Evolutionary conservation across 2,888 invertebrate genomes (phyloP), one percentile per base, ranked within the genome.

Genomic region (Nowickia ferox): DNA sequence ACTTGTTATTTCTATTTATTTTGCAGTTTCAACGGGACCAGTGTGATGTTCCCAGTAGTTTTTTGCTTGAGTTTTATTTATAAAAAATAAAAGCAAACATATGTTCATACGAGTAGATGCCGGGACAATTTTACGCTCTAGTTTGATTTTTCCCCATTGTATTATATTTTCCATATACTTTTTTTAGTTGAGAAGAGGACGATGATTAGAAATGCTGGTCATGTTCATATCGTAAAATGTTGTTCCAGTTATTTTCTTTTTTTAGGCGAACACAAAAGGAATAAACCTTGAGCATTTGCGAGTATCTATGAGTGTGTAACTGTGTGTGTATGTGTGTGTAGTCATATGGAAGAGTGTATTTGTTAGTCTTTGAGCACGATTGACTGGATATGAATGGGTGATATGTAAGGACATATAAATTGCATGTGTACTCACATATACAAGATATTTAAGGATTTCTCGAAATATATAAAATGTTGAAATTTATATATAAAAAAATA

Each of bases 191-290:
- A 30, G 38, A 48, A 76, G 48, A 48, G 76, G 71, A 72, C 44
- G 79, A 79, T 75, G 79, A 79, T 83, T 86, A 83, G 79, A 76
- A 72, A 86, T 86, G 86, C 83, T 83, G 76, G 86, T 86, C 86
- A 86, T 86, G 83, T 86, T 76, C 79, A 80, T 48, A 76, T 83
- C 79, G 83, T 86, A 83, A 86, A 83, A 83, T 80, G 78, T 72
- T 86, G 79, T 48, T 83, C 71, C 19, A 83, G 17, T 83, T 75
- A 63, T 68, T 61, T 30, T 30, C 5, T 46, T 74, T 75, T 59
- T 74, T 13, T 4, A 74, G 17, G 11, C 42, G 53, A 55, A 40
- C 13, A 48, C 6, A 72, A 65, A 57, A 38, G 63, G 48, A 66
- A 13, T 6, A 63, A 66, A 19, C 57, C 57, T 17, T 74, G 55